Evolutionary conservation across 2,797 vertebrate species (phyloP).

Genomic region (Gadopsis marmoratus): DNA sequence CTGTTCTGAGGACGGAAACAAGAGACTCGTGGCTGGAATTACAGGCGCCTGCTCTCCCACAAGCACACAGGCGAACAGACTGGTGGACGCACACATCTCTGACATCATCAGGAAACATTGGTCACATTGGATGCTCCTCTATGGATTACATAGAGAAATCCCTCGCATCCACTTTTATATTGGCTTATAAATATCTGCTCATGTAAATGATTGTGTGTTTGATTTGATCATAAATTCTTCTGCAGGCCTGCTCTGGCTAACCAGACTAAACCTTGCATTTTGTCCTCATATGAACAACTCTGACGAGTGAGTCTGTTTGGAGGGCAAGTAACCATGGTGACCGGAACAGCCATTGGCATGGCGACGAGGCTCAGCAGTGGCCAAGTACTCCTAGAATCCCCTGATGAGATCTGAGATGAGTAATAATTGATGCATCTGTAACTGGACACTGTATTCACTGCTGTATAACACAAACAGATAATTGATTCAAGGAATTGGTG

Average conservation of each 20-base stretch:
- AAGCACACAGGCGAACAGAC: slow-evolving; percentile 34
- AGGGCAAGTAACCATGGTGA: slow-evolving; percentile 75
- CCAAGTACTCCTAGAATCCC: slow-evolving; percentile 58
- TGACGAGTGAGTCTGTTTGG: slow-evolving; percentile 53
- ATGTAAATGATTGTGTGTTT: slow-evolving; percentile 13
- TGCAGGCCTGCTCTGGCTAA: slow-evolving; percentile 12
- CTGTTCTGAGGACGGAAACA: slow-evolving; percentile 75
- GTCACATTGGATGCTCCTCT: slow-evolving; percentile 29
- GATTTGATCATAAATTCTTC: slow-evolving; percentile 38
- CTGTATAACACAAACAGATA: slow-evolving; percentile 39
- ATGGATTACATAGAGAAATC: slow-evolving; percentile 33
- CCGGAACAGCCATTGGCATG: slow-evolving; percentile 55
- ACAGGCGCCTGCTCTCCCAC: slow-evolving; percentile 70
- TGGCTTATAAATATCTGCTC: slow-evolving; percentile 19
- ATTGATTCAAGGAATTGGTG: slow-evolving; percentile 37
- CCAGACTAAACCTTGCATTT: slow-evolving; percentile 32
- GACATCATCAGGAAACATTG: slow-evolving; percentile 57
- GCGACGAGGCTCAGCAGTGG: slow-evolving; percentile 61
- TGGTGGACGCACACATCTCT: slow-evolving; percentile 54
- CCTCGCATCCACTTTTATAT: slow-evolving; percentile 18
- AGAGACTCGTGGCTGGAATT: slow-evolving; percentile 83
- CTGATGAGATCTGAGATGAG: slow-evolving; percentile 71
- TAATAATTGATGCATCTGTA: slow-evolving; percentile 81
- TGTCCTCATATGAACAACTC: slow-evolving; percentile 29
- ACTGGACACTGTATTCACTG: slow-evolving; percentile 72